phyloP scores from a whole-genome alignment of 2,797 vertebrate species.

The Apogon talboti region DNA sequence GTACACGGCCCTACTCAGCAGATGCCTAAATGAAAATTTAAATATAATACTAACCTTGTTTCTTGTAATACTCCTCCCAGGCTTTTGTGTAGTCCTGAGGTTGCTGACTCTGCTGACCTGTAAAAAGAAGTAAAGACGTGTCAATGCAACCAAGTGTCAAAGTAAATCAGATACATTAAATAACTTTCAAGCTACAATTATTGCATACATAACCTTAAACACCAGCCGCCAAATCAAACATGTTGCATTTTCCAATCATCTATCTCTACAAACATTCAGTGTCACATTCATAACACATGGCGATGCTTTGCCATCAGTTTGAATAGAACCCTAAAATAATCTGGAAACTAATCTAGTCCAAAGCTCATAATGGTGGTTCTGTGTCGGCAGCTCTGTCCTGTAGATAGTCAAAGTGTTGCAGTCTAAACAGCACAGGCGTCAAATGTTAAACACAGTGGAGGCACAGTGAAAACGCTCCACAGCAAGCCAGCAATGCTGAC shows the following conservation, averaged over 20 bases:
- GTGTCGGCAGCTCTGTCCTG: conserved; percentile 71
- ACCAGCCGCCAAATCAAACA: conserved; percentile 17
- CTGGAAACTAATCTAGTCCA: conserved; percentile 50
- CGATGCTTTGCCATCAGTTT: conserved; percentile 48
- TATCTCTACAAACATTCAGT: conserved; percentile 49
- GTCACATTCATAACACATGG: conserved; percentile 45
- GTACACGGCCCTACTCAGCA: no score
- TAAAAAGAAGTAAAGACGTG: conserved; percentile 32
- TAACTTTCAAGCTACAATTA: conserved; percentile 38
- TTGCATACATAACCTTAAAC: conserved; percentile 17
- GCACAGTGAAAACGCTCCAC: conserved; percentile 53
- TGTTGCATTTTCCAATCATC: conserved; percentile 17
- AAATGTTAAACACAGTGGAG: conserved; percentile 61
- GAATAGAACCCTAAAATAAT: conserved; percentile 38
- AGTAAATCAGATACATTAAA: neutral
- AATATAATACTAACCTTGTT: conserved; percentile 80
- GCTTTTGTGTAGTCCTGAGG: conserved; percentile 89
- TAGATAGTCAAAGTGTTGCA: conserved; percentile 66
- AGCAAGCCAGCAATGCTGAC: conserved; percentile 50
- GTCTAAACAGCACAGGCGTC: conserved; percentile 80
- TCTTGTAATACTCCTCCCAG: conserved; percentile 90
- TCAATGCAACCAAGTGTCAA: conserved; percentile 13
- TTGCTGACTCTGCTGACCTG: conserved; percentile 88
- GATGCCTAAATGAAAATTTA: neutral
- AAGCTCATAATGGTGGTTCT: conserved; percentile 59